Conservation (phyloP, 2,797 vertebrate species). For the Gephyroberyx darwinii region DNA sequence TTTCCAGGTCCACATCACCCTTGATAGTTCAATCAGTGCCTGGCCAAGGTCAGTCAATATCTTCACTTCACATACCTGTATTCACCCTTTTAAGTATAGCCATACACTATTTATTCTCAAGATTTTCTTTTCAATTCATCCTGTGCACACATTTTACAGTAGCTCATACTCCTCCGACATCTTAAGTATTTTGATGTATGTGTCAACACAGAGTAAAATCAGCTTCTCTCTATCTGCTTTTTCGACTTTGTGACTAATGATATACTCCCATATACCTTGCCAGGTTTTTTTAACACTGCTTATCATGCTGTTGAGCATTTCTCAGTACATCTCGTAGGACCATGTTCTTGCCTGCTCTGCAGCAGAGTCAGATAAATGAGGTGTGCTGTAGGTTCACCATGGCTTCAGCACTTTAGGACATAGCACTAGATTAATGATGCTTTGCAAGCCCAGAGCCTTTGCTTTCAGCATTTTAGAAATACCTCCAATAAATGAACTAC, state of each 20-base stretch:
- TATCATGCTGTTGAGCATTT: constrained; percentile 14
- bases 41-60: constrained; percentile 65
- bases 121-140: neutral
- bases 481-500: constrained; percentile 70
- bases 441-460: constrained; percentile 65
- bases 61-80: constrained; percentile 40
- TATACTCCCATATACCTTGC: constrained; percentile 50
- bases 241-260: constrained; percentile 16
- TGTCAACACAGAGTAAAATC: constrained; percentile 34
- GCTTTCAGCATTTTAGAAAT: constrained; percentile 74
- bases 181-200: constrained; percentile 26
- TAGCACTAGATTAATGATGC: constrained; percentile 80
- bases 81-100: constrained; percentile 35
- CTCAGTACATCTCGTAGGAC: constrained; percentile 55
- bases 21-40: constrained; percentile 69
- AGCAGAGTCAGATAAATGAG: constrained; percentile 80
- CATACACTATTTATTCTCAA: constrained; percentile 22
- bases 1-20: constrained; percentile 61
- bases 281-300: constrained; percentile 25
- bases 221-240: constrained; percentile 36
- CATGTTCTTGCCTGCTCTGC: constrained; percentile 62
- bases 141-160: neutral
- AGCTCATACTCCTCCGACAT: neutral
- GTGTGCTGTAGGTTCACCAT: constrained; percentile 73
- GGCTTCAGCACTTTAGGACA: constrained; percentile 70